A percentile compares a stretch with the other conserved stretches of the same genome.
Evolutionary conservation across 2,888 invertebrate genomes (phyloP).

Genomic region (Erebia ligea): DNA sequence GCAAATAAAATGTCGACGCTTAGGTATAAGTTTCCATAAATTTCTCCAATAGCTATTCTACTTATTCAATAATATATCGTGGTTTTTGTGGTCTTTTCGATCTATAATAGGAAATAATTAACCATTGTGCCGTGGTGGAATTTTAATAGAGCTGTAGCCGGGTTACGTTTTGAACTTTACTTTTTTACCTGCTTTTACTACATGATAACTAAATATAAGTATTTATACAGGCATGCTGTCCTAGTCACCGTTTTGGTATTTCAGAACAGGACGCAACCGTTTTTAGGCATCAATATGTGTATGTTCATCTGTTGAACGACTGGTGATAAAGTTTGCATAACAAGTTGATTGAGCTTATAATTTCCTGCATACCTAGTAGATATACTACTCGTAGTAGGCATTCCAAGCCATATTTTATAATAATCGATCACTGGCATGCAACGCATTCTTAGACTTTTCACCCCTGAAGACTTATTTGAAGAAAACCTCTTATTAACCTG

Average conservation of each 20-base stretch:
- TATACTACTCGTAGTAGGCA: neutral
- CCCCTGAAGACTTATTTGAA: neutral
- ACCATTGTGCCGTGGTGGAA: neutral
- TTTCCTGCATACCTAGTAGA: neutral
- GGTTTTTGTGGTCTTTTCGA: neutral
- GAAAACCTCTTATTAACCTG: constrained; percentile 8
- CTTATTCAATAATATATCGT: neutral
- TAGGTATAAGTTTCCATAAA: constrained; percentile 19
- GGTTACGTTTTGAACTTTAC: neutral
- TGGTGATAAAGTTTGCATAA: neutral
- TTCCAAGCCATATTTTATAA: neutral
- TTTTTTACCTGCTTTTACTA: neutral
- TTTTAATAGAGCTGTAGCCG: neutral
- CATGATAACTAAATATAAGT: neutral
- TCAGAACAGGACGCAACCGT: neutral
- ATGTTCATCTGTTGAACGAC: neutral
- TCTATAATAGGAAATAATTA: neutral
- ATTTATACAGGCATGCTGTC: neutral
- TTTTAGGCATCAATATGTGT: neutral
- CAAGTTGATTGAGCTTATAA: neutral
- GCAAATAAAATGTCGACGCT: constrained; percentile 32
- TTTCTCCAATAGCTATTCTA: neutral
- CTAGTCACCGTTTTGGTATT: neutral
- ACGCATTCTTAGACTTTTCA: neutral
- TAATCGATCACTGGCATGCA: neutral